phyloP scores from a whole-genome alignment of 2,888 invertebrate species.

The Ommatoiulus sabulosus region DNA sequence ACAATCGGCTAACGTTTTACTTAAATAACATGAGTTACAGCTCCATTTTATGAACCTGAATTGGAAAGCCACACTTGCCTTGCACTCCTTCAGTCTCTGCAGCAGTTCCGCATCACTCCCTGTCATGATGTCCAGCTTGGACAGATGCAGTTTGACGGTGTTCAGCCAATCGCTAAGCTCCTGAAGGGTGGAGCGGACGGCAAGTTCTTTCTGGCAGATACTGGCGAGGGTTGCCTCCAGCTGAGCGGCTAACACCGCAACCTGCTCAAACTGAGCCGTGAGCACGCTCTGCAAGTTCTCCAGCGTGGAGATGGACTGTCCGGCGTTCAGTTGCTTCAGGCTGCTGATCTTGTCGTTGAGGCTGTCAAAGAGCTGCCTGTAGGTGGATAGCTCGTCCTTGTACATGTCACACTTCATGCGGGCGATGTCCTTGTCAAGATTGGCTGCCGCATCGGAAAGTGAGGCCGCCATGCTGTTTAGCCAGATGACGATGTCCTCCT shows the following conservation, averaged over 20 bases:
- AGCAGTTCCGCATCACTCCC: slow-evolving; percentile 88
- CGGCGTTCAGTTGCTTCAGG: slow-evolving; percentile 80
- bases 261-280: slow-evolving; percentile 78
- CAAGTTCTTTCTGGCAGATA: slow-evolving; percentile 71
- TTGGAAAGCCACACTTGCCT: slow-evolving; percentile 67
- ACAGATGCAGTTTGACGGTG: slow-evolving; percentile 83
- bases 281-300: slow-evolving; percentile 70
- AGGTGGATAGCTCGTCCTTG: slow-evolving; percentile 84
- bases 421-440: slow-evolving; percentile 82
- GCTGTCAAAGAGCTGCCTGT: slow-evolving; percentile 80
- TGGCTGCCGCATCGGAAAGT: not conserved
- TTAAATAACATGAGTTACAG: too few relatives aligned
- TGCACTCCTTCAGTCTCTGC: slow-evolving; percentile 76
- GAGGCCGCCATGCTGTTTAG: slow-evolving; percentile 77
- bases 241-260: slow-evolving; percentile 79
- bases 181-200: slow-evolving; percentile 57
- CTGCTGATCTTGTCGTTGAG: slow-evolving; percentile 84
- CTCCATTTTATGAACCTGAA: too few relatives aligned
- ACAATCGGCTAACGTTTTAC: too few relatives aligned
- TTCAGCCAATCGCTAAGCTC: slow-evolving; percentile 77
- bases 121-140: slow-evolving; percentile 89
- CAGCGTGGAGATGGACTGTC: slow-evolving; percentile 74
- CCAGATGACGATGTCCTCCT: slow-evolving; percentile 87
- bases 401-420: slow-evolving; percentile 84
- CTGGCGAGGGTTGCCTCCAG: slow-evolving; percentile 80